Percentiles rank a stretch among this genome's conserved stretches.
phyloP scores from a whole-genome alignment of 1,140 invertebrate genomes.

The Drosophila kurseongensis region DNA sequence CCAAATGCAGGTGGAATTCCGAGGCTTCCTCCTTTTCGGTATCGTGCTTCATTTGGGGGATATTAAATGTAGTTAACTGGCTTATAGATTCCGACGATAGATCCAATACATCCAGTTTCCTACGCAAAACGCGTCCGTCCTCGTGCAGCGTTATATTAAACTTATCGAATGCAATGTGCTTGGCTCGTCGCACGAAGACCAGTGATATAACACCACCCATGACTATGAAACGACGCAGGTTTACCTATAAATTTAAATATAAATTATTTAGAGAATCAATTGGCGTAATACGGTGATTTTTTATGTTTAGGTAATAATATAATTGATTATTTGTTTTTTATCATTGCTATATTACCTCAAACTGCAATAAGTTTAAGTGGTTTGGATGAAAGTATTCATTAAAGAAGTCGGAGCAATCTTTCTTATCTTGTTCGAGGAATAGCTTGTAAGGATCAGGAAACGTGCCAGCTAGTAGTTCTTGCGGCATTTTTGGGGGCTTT shows the following conservation, averaged over 20 bases:
- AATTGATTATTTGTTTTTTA: not conserved
- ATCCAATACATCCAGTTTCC: slow-evolving; percentile 3
- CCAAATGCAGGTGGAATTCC: slow-evolving; percentile 7
- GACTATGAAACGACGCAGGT: slow-evolving; percentile 61
- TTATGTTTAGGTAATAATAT: too few species aligned
- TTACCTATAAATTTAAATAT: slow-evolving; percentile 38
- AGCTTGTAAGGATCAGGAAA: slow-evolving; percentile 58
- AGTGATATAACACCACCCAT: slow-evolving; percentile 68
- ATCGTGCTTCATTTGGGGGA: not conserved
- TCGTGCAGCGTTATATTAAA: slow-evolving; percentile 66
- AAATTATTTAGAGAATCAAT: not conserved
- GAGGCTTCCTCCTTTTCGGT: not conserved
- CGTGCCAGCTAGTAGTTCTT: slow-evolving; percentile 25
- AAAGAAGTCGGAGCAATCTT: slow-evolving; percentile 40
- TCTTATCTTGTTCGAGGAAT: slow-evolving; percentile 49
- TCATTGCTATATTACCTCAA: slow-evolving; percentile 44
- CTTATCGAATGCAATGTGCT: slow-evolving; percentile 47
- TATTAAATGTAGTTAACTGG: not conserved
- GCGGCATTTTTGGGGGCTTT: slow-evolving; percentile 52
- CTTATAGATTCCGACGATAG: not conserved
- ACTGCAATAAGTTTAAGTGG: slow-evolving; percentile 21
- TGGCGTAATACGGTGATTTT: not conserved
- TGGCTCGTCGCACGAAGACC: slow-evolving; percentile 55
- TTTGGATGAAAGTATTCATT: slow-evolving; percentile 46
- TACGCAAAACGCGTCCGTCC: slow-evolving; percentile 42